Percentiles rank a stretch among this genome's conserved stretches.
These are phyloP conservation scores for Diorhabda elongata DNA, from an alignment of 1,140 invertebrate species.

Conservation along the genomic window DNA sequence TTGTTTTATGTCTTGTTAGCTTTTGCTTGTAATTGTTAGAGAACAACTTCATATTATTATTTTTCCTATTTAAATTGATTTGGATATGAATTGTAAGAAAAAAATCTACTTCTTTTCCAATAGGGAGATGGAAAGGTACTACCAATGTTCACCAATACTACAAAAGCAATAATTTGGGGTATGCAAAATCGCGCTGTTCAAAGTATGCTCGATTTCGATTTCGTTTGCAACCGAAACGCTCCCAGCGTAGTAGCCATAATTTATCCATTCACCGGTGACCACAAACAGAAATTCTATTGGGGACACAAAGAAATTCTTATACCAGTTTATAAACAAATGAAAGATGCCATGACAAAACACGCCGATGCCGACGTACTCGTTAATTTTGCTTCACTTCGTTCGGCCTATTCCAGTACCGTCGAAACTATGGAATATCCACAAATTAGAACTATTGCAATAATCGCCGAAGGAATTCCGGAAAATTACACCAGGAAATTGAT, in stretches of 20 bases:
- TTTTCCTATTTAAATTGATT: too few species aligned
- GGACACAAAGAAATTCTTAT: constrained; percentile 97
- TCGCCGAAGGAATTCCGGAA: constrained; percentile 98
- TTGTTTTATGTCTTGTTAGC: too few species aligned
- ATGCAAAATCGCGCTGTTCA: constrained; percentile 99
- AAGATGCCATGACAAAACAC: constrained; percentile 93
- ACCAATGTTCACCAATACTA: constrained; percentile 75
- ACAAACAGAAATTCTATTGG: constrained; percentile 99
- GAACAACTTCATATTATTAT: too few species aligned
- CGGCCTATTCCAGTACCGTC: constrained; percentile 95
- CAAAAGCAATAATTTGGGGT: constrained; percentile 97
- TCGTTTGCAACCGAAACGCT: constrained; percentile 87
- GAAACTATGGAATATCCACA: constrained; percentile 90
- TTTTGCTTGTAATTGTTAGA: too few species aligned
- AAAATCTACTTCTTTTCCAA: background rate
- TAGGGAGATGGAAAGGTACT: constrained; percentile 19
- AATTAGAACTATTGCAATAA: constrained; percentile 95
- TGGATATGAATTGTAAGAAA: too few species aligned
- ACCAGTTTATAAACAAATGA: constrained; percentile 96
- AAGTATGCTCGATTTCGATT: constrained; percentile 98
- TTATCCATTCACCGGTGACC: constrained; percentile 98
- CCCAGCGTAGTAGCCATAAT: constrained; percentile 93
- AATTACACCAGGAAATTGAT: constrained; percentile 96
- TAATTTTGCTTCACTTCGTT: constrained; percentile 97
- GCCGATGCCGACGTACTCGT: constrained; percentile 91